Evolutionary conservation across 2,797 vertebrate species (phyloP).

Genomic region (Phaenicophaeus curvirostris): DNA sequence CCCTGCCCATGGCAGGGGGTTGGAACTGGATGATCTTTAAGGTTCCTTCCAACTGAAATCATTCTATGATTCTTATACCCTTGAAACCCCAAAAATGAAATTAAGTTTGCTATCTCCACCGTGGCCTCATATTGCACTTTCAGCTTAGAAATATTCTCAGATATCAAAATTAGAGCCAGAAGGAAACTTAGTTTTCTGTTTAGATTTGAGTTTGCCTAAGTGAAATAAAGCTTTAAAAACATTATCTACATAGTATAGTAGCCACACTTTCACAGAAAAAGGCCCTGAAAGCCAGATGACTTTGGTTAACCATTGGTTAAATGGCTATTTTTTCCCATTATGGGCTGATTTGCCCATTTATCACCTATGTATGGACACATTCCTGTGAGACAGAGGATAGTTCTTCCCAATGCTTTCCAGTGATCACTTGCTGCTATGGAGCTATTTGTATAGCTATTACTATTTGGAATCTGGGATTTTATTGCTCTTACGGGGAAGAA

Average conservation of each 20-base stretch:
- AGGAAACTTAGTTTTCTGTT: background rate
- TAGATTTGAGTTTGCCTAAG: background rate
- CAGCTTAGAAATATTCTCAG: background rate
- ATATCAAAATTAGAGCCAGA: background rate
- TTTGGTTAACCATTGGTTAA: background rate
- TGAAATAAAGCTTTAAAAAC: background rate
- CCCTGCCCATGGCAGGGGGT: too few relatives aligned
- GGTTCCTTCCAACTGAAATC: too few relatives aligned
- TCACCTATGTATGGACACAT: background rate
- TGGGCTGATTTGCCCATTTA: background rate
- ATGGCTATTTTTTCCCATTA: background rate
- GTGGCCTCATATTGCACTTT: background rate
- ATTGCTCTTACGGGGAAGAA: background rate
- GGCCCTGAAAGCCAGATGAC: background rate
- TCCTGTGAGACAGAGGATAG: background rate
- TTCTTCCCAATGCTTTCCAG: background rate
- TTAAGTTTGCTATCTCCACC: background rate
- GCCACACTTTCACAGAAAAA: background rate
- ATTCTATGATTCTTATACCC: background rate
- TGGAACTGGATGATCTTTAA: too few relatives aligned
- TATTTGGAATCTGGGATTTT: background rate
- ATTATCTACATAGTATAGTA: background rate
- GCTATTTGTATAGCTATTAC: background rate
- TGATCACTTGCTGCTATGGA: background rate
- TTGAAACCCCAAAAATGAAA: accelerated